phyloP scores from a whole-genome alignment of 1,140 invertebrate species.

The Micrasema minimum region DNA sequence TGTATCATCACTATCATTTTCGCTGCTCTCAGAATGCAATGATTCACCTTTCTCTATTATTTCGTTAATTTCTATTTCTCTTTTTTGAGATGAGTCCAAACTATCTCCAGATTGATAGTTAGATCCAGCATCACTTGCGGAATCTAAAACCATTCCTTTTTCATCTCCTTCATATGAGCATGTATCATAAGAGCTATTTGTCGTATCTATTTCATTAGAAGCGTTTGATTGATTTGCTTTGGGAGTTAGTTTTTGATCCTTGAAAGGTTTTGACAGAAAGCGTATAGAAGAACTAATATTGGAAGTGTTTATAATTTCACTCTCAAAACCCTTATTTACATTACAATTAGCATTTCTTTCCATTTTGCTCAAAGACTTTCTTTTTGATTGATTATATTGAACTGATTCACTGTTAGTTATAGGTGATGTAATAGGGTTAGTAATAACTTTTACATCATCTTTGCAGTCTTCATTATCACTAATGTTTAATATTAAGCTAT shows the following conservation, averaged over 20 bases:
- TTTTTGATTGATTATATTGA: no score
- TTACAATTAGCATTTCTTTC: no score
- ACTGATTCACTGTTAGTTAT: no score
- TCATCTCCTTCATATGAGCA: constrained; percentile 4
- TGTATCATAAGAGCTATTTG: not conserved
- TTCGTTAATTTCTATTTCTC: constrained; percentile 46
- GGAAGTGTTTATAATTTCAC: no score
- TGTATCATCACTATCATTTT: constrained; percentile 33
- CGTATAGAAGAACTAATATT: no score
- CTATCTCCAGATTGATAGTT: constrained; percentile 48
- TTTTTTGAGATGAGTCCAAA: constrained; percentile 30
- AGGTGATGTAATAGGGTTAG: no score
- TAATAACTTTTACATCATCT: not conserved
- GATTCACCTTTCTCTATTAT: constrained; percentile 45
- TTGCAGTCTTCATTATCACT: constrained; percentile 6
- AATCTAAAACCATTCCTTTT: constrained; percentile 1
- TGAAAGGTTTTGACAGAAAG: no score
- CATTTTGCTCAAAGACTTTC: no score
- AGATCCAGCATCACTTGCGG: constrained; percentile 45
- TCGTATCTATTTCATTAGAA: not conserved
- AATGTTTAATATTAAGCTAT: constrained; percentile 10
- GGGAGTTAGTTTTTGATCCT: no score
- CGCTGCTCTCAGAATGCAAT: constrained; percentile 34
- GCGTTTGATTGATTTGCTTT: not conserved
- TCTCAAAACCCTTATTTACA: no score